These are phyloP conservation scores for Oncorhynchus gorbuscha DNA, from an alignment of 2,113 vertebrate species.

Conservation along the genomic window DNA sequence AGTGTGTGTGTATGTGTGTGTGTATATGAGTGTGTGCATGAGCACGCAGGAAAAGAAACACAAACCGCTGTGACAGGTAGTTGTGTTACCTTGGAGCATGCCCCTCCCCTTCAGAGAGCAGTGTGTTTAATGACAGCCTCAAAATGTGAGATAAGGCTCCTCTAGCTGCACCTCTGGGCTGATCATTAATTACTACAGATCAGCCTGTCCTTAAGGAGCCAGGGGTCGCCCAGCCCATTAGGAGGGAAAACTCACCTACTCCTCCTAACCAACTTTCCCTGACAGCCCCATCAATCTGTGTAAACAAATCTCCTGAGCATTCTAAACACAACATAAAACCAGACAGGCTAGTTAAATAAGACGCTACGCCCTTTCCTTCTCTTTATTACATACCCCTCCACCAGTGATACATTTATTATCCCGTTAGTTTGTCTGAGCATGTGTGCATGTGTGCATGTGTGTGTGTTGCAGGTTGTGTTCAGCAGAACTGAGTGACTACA, in stretches of 20 bases:
- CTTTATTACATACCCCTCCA: neutral
- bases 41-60: neutral
- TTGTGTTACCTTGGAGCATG: slow-evolving; percentile 19
- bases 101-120: slow-evolving; percentile 19
- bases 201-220: slow-evolving; percentile 43
- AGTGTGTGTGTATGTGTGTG: neutral
- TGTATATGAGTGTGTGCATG: neutral
- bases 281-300: slow-evolving; percentile 55
- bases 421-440: neutral
- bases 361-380: slow-evolving; percentile 6
- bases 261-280: slow-evolving; percentile 45
- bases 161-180: slow-evolving; percentile 13
- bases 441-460: slow-evolving; percentile 8
- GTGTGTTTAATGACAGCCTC: slow-evolving; percentile 43
- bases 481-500: slow-evolving; percentile 4
- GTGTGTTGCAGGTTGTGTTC: neutral
- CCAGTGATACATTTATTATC: slow-evolving; percentile 8
- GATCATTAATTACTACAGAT: slow-evolving; percentile 47
- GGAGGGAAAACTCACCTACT: slow-evolving; percentile 35
- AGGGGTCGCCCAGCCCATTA: slow-evolving; percentile 52
- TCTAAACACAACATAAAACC: slow-evolving; percentile 28
- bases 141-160: slow-evolving; percentile 41
- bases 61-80: slow-evolving; percentile 1
- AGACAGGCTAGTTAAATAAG: slow-evolving; percentile 13
- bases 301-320: slow-evolving; percentile 31